Base-by-base conservation (phyloP, 2,888 invertebrate species). In the Hirtodrosophila alboralis region DNA sequence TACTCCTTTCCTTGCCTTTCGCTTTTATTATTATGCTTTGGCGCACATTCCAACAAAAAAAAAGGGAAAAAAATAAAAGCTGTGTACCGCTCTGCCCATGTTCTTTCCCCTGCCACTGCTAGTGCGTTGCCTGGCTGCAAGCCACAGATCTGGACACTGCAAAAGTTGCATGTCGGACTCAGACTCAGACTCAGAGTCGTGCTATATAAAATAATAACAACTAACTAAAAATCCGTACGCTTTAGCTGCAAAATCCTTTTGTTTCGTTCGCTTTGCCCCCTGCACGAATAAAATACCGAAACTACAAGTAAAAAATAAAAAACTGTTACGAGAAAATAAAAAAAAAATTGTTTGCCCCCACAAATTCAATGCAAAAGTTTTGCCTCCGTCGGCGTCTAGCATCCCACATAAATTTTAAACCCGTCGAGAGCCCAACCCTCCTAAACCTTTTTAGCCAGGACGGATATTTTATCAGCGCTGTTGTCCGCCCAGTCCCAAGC, bases 11-110 rank as follows among this genome's bases (percentile, higher is more conserved):
- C 84, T 57, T 81, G 63, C 84, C 77, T 84, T 76, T 86, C 83
- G 87, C 87, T 80, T 86, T 80, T 80, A 80, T 80, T 80, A 86
- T 86, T 86, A 86, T 86, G 79, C 87, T 80, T 80, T 80, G 79
- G 79, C 87, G 79, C 71, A 70, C 83, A 80, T 80, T 80, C 87
- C 87, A 63, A 40, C 61, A 61, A 38, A 26, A 34, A 33, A 28
- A 27, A 47, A 16, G 14, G 10, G n/a, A 14, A 13, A 37, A 36
- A 63, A 38, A 59, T 26, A 47, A 47, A 65, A 66, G 34, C 74
- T 78, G 53, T 75, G 74, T 59, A 58, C 78, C 78, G 83, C 70
- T 53, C 52, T 49, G 37, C 23, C 47, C 21, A 21, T 16, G 6
- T 6, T 16, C 30, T 23, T 9, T 0, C 21, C 28, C 26, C 6